A percentile compares a stretch with the other conserved stretches of the same genome.
phyloP scores from a whole-genome alignment of 2,888 invertebrate species.

The Phengaris alcon region DNA sequence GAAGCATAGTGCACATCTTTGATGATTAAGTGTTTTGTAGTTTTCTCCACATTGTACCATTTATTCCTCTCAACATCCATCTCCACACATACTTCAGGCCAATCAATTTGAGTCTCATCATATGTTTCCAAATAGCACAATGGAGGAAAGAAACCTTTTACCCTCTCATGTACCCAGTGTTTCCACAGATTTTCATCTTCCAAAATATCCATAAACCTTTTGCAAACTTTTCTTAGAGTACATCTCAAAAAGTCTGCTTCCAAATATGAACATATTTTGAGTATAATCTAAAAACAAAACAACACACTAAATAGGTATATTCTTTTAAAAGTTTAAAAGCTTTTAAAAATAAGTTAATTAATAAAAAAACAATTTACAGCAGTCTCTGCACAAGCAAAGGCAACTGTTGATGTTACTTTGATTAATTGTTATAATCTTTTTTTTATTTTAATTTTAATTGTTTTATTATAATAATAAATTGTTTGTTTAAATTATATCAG shows the following conservation, averaged over 20 bases:
- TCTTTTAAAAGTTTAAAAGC: no score
- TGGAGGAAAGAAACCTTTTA: conserved; percentile 61
- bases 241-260: conserved; percentile 77
- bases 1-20: conserved; percentile 78
- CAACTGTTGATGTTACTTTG: background rate
- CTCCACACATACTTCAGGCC: conserved; percentile 80
- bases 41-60: conserved; percentile 73
- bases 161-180: conserved; percentile 68
- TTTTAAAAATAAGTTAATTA: background rate
- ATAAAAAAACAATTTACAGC: background rate
- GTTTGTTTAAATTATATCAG: background rate
- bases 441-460: background rate
- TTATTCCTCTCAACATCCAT: conserved; percentile 78
- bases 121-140: conserved; percentile 58
- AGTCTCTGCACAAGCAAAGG: background rate
- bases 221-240: conserved; percentile 76
- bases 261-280: conserved; percentile 80
- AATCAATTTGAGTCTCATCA: conserved; percentile 68
- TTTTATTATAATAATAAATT: background rate
- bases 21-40: conserved; percentile 70
- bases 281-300: conserved; percentile 66
- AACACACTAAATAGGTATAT: background rate
- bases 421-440: no score
- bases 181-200: conserved; percentile 79
- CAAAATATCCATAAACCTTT: conserved; percentile 76